A percentile compares a stretch with the other conserved stretches of the same genome.
These are phyloP conservation scores for Drosophila tripunctata DNA, from an alignment of 2,888 invertebrate genomes.

Conservation along the genomic window DNA sequence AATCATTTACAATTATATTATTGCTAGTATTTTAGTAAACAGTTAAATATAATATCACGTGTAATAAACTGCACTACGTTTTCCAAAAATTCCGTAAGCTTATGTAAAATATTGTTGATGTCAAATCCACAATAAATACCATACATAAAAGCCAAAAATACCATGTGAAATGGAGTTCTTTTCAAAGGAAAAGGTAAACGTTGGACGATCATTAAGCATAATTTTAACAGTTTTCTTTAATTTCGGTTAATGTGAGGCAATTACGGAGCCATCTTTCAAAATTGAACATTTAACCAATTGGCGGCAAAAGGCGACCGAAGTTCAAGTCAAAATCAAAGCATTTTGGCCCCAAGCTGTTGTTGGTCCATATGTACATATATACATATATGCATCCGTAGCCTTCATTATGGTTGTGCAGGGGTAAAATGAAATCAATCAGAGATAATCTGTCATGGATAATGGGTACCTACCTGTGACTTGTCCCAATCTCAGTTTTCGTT, in stretches of 20 bases:
- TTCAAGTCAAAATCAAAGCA: conserved; percentile 30
- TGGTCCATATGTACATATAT: conserved; percentile 43
- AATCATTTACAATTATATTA: too few species aligned
- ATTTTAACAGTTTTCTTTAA: conserved; percentile 74
- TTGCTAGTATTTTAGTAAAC: too few species aligned
- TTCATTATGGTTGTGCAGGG: conserved; percentile 64
- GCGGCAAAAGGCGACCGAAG: conserved; percentile 57
- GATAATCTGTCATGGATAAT: conserved; percentile 78
- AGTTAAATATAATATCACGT: too few species aligned
- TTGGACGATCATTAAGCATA: conserved; percentile 69
- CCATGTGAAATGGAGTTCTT: conserved; percentile 35
- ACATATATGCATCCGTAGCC: conserved; percentile 49
- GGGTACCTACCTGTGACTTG: conserved; percentile 70
- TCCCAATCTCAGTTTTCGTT: conserved; percentile 23
- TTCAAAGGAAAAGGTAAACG: conserved; percentile 34
- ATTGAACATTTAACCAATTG: conserved; percentile 75
- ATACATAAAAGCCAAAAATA: not conserved
- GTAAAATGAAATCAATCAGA: conserved; percentile 80
- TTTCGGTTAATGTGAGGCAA: conserved; percentile 77
- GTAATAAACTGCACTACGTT: too few species aligned
- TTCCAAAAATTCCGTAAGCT: too few species aligned
- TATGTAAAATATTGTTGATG: not conserved
- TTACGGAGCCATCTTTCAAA: conserved; percentile 70
- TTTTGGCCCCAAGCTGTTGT: conserved; percentile 66
- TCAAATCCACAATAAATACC: not conserved